Base-by-base conservation (phyloP, 2,797 vertebrate species). In the Taeniopygia guttata region DNA sequence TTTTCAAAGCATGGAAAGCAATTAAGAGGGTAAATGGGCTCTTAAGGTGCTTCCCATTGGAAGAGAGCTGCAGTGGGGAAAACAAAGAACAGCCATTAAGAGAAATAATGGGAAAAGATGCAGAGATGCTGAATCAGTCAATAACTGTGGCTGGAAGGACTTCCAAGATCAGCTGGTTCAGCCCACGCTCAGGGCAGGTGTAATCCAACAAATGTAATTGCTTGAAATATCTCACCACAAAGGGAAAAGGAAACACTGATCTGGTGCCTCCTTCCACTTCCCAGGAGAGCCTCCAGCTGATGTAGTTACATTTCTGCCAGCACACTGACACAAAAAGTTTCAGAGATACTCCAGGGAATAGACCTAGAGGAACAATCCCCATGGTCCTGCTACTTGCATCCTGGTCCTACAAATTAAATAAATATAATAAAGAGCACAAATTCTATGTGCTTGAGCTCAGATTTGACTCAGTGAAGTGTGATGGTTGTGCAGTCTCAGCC, bases 11-110 rank as follows among this genome's bases (percentile, higher is more conserved):
- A 62, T 42, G 42, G 56, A 80, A 91, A 86, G 8, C 84, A 86
- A 91, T 93, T 82, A 91, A 48, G 77, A 78, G 51, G 54, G 64
- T 56, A 96, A 95, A 93, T 78, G 93, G 76, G 90, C 90, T 94
- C 74, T 96, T 91, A 93, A 81, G 74, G 74, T 62, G 69, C 89
- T 89, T 87, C 84, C 3, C 3, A 1, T 3, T 79, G 74, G 40
- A 92, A 70, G 11, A 70, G 40, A 84, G 74, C 34, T 29, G 23
- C 60, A 55, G 46, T 38, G 60, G 75, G 68, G 56, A 85, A 92
- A 87, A 83, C 11, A 60, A 81, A 84, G 69, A 85, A 20, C 4
- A 45, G 69, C 48, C 78, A 88, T 89, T 78, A 92, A 25, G 55
- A 78, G 42, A 78, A 93, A 76, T 49, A 73, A 56, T 49, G 34